Conservation (phyloP, 2,113 vertebrate species). For the Aphyosemion australe region DNA sequence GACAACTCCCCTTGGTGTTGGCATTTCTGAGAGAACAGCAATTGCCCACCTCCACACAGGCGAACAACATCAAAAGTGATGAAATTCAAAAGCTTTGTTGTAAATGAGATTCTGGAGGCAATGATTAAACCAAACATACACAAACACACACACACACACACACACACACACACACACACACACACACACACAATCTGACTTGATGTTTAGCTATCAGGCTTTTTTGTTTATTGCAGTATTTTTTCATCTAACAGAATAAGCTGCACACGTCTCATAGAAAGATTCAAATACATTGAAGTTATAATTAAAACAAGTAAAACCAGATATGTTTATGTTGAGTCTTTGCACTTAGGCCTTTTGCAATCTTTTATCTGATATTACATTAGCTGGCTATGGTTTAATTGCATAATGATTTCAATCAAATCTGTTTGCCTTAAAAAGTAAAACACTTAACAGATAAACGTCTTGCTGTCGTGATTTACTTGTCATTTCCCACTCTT, state of each 20-base stretch:
- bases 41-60: slow-evolving; percentile 63
- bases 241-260: background rate
- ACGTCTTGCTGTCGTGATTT: too few species aligned
- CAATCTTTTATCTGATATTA: too few species aligned
- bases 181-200: too few species aligned
- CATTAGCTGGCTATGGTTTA: too few species aligned
- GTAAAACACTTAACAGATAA: background rate
- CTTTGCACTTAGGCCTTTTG: too few species aligned
- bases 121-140: slow-evolving; percentile 20
- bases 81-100: slow-evolving; percentile 38
- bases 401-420: too few species aligned
- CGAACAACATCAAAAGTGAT: slow-evolving; percentile 62
- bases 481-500: background rate
- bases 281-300: background rate
- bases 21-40: slow-evolving; percentile 70
- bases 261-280: background rate
- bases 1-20: slow-evolving; percentile 69
- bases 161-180: background rate
- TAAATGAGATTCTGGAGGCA: slow-evolving; percentile 45
- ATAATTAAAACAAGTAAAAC: too few species aligned
- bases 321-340: background rate
- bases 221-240: background rate
- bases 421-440: background rate
- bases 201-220: background rate
- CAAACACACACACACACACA: background rate